phyloP scores from a whole-genome alignment of 2,797 vertebrate genomes.

The Centroberyx gerrardi region DNA sequence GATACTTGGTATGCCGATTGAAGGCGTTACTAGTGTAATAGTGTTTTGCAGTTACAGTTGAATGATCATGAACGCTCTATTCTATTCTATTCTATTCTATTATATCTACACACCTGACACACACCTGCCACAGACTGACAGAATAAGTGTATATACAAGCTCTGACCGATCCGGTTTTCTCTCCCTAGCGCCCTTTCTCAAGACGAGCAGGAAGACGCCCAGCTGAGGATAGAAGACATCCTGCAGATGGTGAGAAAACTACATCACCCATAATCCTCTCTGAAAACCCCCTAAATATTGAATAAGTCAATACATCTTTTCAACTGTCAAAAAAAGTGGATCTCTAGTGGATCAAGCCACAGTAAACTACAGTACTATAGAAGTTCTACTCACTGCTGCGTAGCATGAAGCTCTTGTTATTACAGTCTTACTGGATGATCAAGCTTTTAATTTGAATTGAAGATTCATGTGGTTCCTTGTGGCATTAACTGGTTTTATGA shows the following conservation, averaged over 20 bases:
- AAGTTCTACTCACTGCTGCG: not conserved
- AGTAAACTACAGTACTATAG: not conserved
- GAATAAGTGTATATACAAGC: not conserved
- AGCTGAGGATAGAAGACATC: conserved; percentile 94
- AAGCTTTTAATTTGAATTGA: conserved; percentile 7
- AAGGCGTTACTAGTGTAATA: not conserved
- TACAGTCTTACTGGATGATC: not conserved
- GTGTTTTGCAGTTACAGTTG: not conserved
- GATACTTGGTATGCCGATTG: not conserved
- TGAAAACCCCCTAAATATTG: not conserved
- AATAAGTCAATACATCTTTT: not conserved
- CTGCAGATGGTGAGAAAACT: conserved; percentile 90
- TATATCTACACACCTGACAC: too few relatives aligned
- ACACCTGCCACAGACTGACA: not conserved
- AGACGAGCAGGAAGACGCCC: conserved; percentile 94
- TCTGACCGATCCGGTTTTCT: not conserved
- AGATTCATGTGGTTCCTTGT: conserved; percentile 1
- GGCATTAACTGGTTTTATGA: conserved; percentile 9
- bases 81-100: not conserved
- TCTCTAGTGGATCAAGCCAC: not conserved
- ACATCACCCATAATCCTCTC: not conserved
- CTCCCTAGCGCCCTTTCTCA: conserved; percentile 92
- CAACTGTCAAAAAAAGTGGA: not conserved
- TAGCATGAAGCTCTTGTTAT: not conserved
- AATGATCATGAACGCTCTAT: not conserved